Evolutionary conservation across 2,888 invertebrate species (phyloP), one percentile per base, ranked within the genome.

Genomic region (Machimus rusticus): DNA sequence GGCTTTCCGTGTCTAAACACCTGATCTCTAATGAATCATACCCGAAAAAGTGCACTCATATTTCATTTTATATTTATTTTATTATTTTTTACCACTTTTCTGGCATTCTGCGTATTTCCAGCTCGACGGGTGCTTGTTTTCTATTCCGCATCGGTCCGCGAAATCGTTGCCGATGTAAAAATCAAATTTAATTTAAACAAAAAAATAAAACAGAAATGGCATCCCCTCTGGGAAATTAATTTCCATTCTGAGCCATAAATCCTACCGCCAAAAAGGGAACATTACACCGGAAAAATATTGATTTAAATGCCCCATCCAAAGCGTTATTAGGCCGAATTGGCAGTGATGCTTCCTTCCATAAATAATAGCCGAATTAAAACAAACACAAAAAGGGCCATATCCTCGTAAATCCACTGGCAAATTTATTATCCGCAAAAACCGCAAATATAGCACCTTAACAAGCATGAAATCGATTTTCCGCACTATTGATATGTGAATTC

Each of bases 391-490:
- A 82, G 37, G 28, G 57, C 82, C 82, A 57, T 51, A 51, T 51
- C 57, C 19, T 23, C 34, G n/a, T 19, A 19, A 37, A 82, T 37
- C 34, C 82, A 34, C 55, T 57, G 82, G 57, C 23, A 82, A 57
- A 82, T 82, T 82, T 82, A 82, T 82, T 82, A 57, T 82, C 37
- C 57, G 39, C 57, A 57, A 82, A 82, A 82, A 16, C 57, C 57
- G 66, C 46, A 51, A 34, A 66, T 66, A 51, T 55, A 82, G 66
- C 66, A 82, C 82, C 57, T 82, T 82, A 82, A 82, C 82, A 82
- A 66, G 82, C 82, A 82, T 57, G 82, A 82, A 82, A 82, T 82
- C 82, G 82, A 82, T 82, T 82, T 82, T 82, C 82, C 82, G 82
- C 82, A 82, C 82, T 82, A 82, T 82, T 82, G 82, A 51, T 34